phyloP scores from a whole-genome alignment of 2,113 vertebrate species.

The Orientallactaga bullata region DNA sequence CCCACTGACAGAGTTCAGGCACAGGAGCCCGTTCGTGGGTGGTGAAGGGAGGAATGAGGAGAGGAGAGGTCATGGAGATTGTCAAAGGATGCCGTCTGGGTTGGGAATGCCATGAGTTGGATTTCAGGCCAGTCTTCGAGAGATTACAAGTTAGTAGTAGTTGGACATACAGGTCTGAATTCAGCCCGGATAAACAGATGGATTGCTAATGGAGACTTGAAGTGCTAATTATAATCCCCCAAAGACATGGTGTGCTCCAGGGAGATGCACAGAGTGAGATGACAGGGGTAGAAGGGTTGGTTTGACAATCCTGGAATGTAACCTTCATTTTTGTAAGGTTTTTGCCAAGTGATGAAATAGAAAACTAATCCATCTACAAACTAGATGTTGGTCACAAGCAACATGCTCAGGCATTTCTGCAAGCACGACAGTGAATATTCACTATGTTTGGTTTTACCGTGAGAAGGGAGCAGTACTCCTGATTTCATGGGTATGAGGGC shows the following conservation, averaged over 20 bases:
- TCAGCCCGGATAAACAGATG: neutral
- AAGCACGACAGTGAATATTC: neutral
- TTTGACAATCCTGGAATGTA: neutral
- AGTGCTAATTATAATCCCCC: neutral
- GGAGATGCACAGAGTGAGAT: neutral
- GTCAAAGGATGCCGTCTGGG: neutral
- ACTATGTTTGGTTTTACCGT: neutral
- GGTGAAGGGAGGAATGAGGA: neutral
- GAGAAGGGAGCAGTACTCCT: neutral
- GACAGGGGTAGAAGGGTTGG: neutral
- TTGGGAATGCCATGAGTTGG: neutral
- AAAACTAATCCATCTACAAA: neutral
- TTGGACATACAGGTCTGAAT: slow-evolving; percentile 3
- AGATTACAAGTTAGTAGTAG: neutral
- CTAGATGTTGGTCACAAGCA: neutral
- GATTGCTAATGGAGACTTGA: neutral
- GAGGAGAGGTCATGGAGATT: accelerated
- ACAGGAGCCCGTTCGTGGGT: too few relatives aligned
- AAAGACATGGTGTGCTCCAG: neutral
- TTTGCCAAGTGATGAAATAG: slow-evolving; percentile 1
- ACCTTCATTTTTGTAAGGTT: slow-evolving; percentile 6
- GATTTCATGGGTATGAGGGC: neutral
- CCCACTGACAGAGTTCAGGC: neutral
- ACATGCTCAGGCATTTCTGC: neutral
- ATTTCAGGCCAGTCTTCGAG: slow-evolving; percentile 37